phyloP scores from a whole-genome alignment of 2,888 invertebrate species.

The Athrips mouffetella region DNA sequence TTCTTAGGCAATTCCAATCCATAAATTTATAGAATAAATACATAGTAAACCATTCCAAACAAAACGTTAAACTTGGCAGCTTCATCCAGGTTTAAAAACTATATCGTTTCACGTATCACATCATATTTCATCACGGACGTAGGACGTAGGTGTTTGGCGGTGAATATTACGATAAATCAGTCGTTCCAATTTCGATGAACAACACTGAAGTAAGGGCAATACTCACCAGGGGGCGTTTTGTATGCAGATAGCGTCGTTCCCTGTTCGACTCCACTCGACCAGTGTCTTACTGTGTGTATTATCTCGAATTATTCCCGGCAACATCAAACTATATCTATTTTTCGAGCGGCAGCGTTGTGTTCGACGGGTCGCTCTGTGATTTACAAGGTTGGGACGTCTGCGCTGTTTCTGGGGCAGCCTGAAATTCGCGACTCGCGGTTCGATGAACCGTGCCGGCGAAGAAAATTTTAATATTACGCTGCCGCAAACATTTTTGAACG shows the following conservation, averaged over 20 bases:
- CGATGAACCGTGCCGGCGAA: background rate
- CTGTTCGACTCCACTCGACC: slow-evolving; percentile 48
- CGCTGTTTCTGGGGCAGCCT: slow-evolving; percentile 67
- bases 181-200: slow-evolving; percentile 41
- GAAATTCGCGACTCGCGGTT: slow-evolving; percentile 44
- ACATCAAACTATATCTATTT: slow-evolving; percentile 71
- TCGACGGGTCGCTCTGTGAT: slow-evolving; percentile 61
- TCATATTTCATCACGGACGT: slow-evolving; percentile 16
- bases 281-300: slow-evolving; percentile 63
- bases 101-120: background rate
- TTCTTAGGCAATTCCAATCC: too few species aligned
- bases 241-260: slow-evolving; percentile 44
- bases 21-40: too few species aligned
- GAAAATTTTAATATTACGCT: background rate
- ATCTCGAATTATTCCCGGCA: slow-evolving; percentile 64
- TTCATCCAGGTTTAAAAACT: background rate
- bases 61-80: slow-evolving; percentile 5
- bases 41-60: slow-evolving; percentile 17
- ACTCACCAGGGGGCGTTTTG: slow-evolving; percentile 74
- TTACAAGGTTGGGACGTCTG: slow-evolving; percentile 54
- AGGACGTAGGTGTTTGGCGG: slow-evolving; percentile 59
- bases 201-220: slow-evolving; percentile 27
- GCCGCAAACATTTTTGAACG: background rate
- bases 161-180: slow-evolving; percentile 49
- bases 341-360: slow-evolving; percentile 58